Base-by-base conservation (phyloP, 1,140 invertebrate species). In the Papilio polyxenes region DNA sequence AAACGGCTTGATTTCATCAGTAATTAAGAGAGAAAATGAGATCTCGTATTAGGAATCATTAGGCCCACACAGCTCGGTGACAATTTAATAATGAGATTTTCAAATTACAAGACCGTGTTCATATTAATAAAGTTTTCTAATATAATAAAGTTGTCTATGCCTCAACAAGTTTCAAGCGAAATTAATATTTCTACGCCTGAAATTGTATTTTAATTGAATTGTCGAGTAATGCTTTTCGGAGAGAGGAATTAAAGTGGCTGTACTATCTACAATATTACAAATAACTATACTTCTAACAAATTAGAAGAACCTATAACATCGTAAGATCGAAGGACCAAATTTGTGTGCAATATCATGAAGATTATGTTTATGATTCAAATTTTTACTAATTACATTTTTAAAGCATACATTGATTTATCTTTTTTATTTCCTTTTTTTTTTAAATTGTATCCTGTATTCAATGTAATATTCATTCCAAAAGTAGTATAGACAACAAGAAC, bases 131-230 rank as follows among this genome's bases (percentile, higher is more conserved):
- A 72, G 65, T 72, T 72, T 72, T 72, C 65, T 72, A 72, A 72
- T 72, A 72, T 72, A 23, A 69, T 69, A 72, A 72, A 72, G 65
- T 72, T 72, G 65, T 72, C 59, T 62, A 40, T 72, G 65, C 31
- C 65, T 37, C 23, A 40, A 72, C 31, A 72, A 72, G 65, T 72
- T 72, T 72, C 10, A 37, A 72, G 65, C 13, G 65, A 72, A 72
- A 72, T 72, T 72, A 72, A 72, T 72, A 72, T 72, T 72, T 72
- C 65, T 72, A 72, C 65, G 65, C 65, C 31, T 72, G 13, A 72
- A 72, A 72, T 72, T 37, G 65, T 72, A 72, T 72, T 72, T 72
- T 72, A 72, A 72, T 72, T 72, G 65, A 72, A 72, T 72, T 72
- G 65, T 40, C 11, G 65, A 40, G 31, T 72, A 72, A 31, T 37